Conservation (phyloP, 2,888 invertebrate species). For the Drosophila demipolita region DNA sequence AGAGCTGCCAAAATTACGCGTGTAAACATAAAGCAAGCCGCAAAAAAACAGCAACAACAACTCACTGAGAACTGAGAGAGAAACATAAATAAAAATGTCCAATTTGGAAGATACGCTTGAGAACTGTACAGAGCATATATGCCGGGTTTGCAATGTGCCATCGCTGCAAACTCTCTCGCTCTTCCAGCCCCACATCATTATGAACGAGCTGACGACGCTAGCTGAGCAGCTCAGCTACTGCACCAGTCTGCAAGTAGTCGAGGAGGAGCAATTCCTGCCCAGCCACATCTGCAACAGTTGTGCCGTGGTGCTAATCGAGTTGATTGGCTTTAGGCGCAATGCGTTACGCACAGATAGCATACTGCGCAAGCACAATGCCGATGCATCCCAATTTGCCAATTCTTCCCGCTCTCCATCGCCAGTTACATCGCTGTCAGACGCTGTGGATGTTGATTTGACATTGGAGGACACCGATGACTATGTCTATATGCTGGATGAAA, state of each 20-base stretch:
- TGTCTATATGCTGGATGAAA: slow-evolving; percentile 42
- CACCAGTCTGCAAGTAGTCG: slow-evolving; percentile 61
- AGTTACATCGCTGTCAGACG: not conserved
- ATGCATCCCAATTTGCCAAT: slow-evolving; percentile 1
- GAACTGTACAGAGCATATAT: slow-evolving; percentile 57
- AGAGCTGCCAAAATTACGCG: slow-evolving; percentile 13
- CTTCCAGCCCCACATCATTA: slow-evolving; percentile 69
- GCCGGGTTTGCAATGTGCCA: slow-evolving; percentile 79
- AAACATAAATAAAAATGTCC: slow-evolving; percentile 27
- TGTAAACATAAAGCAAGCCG: slow-evolving; percentile 28
- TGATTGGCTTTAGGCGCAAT: slow-evolving; percentile 75
- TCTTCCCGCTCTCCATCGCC: slow-evolving; percentile 8
- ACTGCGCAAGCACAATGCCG: slow-evolving; percentile 61
- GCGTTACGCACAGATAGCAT: slow-evolving; percentile 74
- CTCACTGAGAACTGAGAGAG: not conserved
- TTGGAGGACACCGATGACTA: slow-evolving; percentile 29
- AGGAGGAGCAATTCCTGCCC: slow-evolving; percentile 75
- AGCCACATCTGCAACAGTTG: slow-evolving; percentile 77
- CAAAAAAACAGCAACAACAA: slow-evolving; percentile 2
- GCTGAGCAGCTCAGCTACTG: slow-evolving; percentile 76
- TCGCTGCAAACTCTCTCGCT: slow-evolving; percentile 71
- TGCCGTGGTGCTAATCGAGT: slow-evolving; percentile 60
- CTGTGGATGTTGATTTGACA: slow-evolving; percentile 9
- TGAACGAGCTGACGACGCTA: slow-evolving; percentile 81
- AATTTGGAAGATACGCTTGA: slow-evolving; percentile 10